A percentile compares a stretch with the other conserved stretches of the same genome.
These are phyloP conservation scores for Sebastes steindachneri DNA, from an alignment of 2,797 vertebrate genomes.

Conservation along the genomic window DNA sequence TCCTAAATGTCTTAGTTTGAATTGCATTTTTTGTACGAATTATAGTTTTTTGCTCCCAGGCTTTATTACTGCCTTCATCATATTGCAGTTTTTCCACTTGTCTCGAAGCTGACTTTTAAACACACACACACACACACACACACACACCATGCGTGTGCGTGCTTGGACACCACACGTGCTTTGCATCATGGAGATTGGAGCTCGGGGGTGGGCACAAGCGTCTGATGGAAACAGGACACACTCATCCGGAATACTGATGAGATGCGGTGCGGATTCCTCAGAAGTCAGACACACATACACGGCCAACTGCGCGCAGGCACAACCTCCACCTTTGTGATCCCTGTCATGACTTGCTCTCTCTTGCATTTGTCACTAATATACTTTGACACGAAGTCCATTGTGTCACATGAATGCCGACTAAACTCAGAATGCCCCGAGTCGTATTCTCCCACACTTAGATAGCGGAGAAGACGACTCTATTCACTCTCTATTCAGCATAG, in stretches of 20 bases:
- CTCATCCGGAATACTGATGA: slow-evolving; percentile 69
- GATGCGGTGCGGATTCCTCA: slow-evolving; percentile 40
- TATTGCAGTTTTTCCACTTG: slow-evolving; percentile 12
- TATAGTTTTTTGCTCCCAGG: not conserved
- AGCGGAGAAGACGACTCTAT: slow-evolving; percentile 27
- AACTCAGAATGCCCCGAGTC: slow-evolving; percentile 6
- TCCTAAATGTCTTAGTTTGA: not conserved
- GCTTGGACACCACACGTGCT: slow-evolving; percentile 40
- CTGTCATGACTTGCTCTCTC: slow-evolving; percentile 15
- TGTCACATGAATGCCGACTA: slow-evolving; percentile 35
- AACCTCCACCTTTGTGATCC: slow-evolving; percentile 48
- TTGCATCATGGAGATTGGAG: slow-evolving; percentile 43
- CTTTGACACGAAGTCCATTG: slow-evolving; percentile 38
- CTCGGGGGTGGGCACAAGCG: slow-evolving; percentile 43
- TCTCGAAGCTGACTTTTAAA: slow-evolving; percentile 19
- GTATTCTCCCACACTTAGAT: slow-evolving; percentile 2
- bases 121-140: not conserved
- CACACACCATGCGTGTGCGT: not conserved
- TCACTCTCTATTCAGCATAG: slow-evolving; percentile 26
- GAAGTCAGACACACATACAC: slow-evolving; percentile 21
- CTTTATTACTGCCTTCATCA: slow-evolving; percentile 18
- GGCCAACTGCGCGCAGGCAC: slow-evolving; percentile 1
- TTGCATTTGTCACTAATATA: slow-evolving; percentile 23
- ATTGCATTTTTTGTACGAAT: not conserved
- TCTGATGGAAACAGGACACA: slow-evolving; percentile 60